Percentiles rank a stretch among this genome's conserved stretches.
phyloP scores from a whole-genome alignment of 2,113 vertebrate genomes.

The Thryonomys swinderianus region DNA sequence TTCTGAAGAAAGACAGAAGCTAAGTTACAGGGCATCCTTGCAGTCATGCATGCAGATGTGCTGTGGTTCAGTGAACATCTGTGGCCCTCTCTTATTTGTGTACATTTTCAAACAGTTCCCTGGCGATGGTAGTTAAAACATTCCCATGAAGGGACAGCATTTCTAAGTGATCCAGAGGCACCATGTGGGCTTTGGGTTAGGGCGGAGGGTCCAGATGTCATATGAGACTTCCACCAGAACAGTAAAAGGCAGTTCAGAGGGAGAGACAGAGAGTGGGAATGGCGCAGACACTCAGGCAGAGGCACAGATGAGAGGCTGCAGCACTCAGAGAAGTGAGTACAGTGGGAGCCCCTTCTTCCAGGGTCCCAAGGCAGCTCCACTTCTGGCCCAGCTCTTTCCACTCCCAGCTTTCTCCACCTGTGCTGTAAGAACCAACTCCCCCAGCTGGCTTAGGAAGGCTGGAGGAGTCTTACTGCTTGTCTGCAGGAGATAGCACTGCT shows the following conservation, averaged over 20 bases:
- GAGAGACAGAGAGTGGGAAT: fast-evolving
- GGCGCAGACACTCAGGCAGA: neutral
- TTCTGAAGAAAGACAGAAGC: neutral
- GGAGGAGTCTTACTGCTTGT: neutral
- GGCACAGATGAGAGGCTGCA: neutral
- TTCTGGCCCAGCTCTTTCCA: neutral
- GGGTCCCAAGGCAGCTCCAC: too few species aligned
- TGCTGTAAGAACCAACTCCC: neutral
- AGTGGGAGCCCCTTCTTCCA: neutral
- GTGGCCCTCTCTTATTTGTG: neutral
- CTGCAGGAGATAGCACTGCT: neutral
- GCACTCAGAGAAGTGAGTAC: neutral
- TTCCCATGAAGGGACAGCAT: neutral
- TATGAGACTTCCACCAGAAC: neutral
- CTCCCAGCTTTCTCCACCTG: neutral
- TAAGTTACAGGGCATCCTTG: neutral
- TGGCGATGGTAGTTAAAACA: neutral
- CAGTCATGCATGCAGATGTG: neutral
- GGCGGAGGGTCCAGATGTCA: neutral
- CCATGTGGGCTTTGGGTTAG: neutral
- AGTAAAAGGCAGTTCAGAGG: neutral
- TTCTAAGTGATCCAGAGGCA: neutral
- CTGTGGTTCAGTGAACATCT: neutral
- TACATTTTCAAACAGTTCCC: neutral
- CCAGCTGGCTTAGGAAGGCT: neutral